Conservation (phyloP, 1,140 invertebrate genomes). For the Pectinophora gossypiella region DNA sequence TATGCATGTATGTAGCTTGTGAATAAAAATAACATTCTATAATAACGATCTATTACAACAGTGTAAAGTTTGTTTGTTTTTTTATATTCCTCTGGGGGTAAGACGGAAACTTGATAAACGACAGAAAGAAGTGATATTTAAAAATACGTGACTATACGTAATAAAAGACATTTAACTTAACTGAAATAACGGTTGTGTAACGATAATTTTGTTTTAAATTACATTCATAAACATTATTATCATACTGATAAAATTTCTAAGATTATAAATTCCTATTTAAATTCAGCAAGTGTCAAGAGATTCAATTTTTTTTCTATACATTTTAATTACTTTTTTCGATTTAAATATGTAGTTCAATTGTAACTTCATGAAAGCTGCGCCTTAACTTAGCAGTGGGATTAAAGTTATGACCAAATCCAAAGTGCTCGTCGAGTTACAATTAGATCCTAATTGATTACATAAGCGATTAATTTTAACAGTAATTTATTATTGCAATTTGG, state of each 20-base stretch:
- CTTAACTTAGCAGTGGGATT: constrained; percentile 47
- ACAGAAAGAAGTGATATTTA: neutral
- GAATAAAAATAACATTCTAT: neutral
- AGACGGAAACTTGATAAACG: neutral
- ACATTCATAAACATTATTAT: constrained; percentile 27
- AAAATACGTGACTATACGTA: neutral
- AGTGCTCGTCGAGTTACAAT: constrained; percentile 43
- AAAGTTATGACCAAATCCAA: constrained; percentile 35
- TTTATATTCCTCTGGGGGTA: neutral
- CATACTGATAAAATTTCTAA: constrained; percentile 36
- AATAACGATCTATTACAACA: neutral
- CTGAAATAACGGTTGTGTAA: neutral
- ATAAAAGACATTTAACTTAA: neutral
- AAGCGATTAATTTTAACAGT: constrained; percentile 35
- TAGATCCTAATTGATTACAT: constrained; percentile 29
- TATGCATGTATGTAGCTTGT: too few species aligned
- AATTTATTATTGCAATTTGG: constrained; percentile 42
- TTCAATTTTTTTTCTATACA: constrained; percentile 37
- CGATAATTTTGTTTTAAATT: constrained; percentile 8
- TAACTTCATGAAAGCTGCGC: constrained; percentile 37
- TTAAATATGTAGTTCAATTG: constrained; percentile 23
- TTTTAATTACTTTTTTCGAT: constrained; percentile 23
- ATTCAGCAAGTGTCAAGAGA: constrained; percentile 39
- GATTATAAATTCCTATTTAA: constrained; percentile 25
- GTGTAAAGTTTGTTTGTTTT: neutral